Evolutionary conservation across 2,797 vertebrate species (phyloP).

Genomic region (Hippocampus kuda): DNA sequence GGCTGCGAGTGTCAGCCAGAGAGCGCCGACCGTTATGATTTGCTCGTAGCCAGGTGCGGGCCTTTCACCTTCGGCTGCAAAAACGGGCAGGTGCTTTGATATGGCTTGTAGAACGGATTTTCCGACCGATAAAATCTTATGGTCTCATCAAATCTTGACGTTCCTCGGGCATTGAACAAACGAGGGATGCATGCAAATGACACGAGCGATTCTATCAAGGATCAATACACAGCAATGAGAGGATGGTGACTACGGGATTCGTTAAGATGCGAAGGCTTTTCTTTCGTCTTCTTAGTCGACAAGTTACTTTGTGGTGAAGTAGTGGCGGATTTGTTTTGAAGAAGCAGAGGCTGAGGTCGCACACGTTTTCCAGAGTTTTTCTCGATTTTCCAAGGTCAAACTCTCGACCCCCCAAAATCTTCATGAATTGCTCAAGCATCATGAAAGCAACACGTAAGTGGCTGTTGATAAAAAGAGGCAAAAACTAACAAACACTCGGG

Average conservation of each 20-base stretch:
- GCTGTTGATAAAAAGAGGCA: too few relatives aligned
- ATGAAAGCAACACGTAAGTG: too few relatives aligned
- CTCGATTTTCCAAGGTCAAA: too few relatives aligned
- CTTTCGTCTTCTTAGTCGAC: too few relatives aligned
- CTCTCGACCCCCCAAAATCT: too few relatives aligned
- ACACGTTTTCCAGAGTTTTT: too few relatives aligned
- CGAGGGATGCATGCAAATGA: not conserved
- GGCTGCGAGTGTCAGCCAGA: conserved; percentile 33
- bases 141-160: conserved; percentile 17
- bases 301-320: too few relatives aligned
- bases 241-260: not conserved
- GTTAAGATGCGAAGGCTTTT: not conserved
- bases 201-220: not conserved
- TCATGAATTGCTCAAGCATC: too few relatives aligned
- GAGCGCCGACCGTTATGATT: conserved; percentile 39
- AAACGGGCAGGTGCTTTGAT: conserved; percentile 48
- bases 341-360: too few relatives aligned
- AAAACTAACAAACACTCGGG: too few relatives aligned
- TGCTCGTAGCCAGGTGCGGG: conserved; percentile 34
- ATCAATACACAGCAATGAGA: not conserved
- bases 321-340: too few relatives aligned
- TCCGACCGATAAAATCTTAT: conserved; percentile 30
- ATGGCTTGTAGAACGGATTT: conserved; percentile 27
- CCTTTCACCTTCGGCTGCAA: conserved; percentile 32
- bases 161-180: not conserved